Conservation (phyloP, 2,113 vertebrate species). For the Laticauda colubrina region DNA sequence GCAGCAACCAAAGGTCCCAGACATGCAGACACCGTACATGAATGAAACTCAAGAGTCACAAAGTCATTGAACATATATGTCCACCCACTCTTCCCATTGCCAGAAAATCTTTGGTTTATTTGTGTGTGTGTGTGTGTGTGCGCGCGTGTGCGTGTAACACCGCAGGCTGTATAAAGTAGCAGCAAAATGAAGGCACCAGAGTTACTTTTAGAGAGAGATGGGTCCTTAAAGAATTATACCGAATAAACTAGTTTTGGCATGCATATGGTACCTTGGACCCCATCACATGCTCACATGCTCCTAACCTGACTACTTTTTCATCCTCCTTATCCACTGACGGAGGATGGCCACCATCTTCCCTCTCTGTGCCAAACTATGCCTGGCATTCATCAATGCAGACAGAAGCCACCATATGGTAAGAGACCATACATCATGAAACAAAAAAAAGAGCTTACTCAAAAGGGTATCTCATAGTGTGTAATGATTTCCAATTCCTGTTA, state of each 20-base stretch:
- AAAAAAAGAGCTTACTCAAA: slow-evolving; percentile 61
- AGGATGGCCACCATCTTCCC: background rate
- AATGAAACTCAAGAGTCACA: slow-evolving; percentile 54
- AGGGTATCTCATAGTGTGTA: slow-evolving; percentile 72
- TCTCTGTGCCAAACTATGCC: background rate
- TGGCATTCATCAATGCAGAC: background rate
- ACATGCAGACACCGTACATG: slow-evolving; percentile 31
- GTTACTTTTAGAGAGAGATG: slow-evolving; percentile 47
- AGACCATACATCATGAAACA: slow-evolving; percentile 54
- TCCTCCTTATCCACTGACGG: background rate
- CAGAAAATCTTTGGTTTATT: slow-evolving; percentile 72
- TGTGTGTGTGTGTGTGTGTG: no score
- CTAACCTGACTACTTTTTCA: background rate
- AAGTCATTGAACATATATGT: slow-evolving; percentile 34
- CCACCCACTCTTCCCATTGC: slow-evolving; percentile 30
- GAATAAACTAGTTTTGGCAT: slow-evolving; percentile 30
- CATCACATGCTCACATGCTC: slow-evolving; percentile 41
- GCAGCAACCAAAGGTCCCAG: slow-evolving; percentile 42
- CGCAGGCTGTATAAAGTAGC: slow-evolving; percentile 57
- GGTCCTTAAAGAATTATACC: slow-evolving; percentile 30
- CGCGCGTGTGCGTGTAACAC: slow-evolving; percentile 43
- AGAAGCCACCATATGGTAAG: slow-evolving; percentile 38
- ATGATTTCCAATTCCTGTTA: slow-evolving; percentile 60
- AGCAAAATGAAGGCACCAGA: slow-evolving; percentile 67
- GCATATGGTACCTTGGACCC: slow-evolving; percentile 25